Conservation (phyloP, 2,113 vertebrate genomes). For the Dipodomys stephensi region DNA sequence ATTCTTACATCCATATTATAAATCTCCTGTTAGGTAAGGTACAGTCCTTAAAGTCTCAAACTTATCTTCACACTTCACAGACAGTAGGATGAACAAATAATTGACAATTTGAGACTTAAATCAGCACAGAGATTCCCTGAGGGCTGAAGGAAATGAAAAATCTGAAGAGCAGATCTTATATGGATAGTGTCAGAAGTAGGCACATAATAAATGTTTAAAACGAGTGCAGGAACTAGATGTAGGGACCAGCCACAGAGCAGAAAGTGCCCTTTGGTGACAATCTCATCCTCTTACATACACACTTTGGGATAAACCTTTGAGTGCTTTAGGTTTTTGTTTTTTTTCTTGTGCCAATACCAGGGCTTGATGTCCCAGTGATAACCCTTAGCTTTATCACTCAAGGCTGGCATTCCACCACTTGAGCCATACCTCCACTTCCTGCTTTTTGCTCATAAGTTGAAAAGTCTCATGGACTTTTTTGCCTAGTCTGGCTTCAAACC, state of each 20-base stretch:
- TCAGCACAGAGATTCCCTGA: background rate
- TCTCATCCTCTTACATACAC: background rate
- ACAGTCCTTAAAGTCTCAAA: background rate
- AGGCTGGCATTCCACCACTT: too few relatives aligned
- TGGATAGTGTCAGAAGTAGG: constrained; percentile 14
- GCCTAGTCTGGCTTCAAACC: too few relatives aligned
- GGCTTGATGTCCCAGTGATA: too few relatives aligned
- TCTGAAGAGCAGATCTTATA: background rate
- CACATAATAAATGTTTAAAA: background rate
- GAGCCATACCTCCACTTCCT: too few relatives aligned
- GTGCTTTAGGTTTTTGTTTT: background rate
- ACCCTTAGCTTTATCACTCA: too few relatives aligned
- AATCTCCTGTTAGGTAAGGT: background rate
- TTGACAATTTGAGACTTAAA: background rate
- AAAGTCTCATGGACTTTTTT: too few relatives aligned
- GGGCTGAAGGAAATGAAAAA: background rate
- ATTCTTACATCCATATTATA: background rate
- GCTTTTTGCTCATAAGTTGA: too few relatives aligned
- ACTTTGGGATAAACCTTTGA: background rate
- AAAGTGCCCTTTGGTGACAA: background rate
- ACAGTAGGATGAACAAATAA: background rate
- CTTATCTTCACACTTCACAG: background rate
- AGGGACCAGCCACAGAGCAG: rapidly evolving
- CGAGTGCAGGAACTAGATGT: background rate
- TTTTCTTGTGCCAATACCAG: too few relatives aligned